Base-by-base conservation (phyloP, 2,888 invertebrate genomes). In the Exocentrus adspersus region DNA sequence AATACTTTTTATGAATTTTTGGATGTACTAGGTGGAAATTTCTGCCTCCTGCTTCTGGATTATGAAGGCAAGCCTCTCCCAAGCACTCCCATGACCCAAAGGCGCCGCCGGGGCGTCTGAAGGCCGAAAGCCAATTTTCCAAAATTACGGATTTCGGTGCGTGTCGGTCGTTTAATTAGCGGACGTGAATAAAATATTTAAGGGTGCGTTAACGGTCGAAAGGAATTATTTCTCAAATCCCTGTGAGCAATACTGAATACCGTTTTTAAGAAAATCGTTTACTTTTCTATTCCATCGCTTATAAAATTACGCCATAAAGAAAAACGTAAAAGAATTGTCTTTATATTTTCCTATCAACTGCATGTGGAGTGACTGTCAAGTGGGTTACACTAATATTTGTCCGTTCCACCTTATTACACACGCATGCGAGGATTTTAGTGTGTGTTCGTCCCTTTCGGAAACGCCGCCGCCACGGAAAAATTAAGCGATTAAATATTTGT, bases 301-400 rank as follows among this genome's bases (percentile, higher is more conserved):
- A n/a, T n/a, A n/a, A n/a, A n/a, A n/a, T n/a, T n/a, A n/a, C n/a
- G n/a, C n/a, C n/a, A n/a, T n/a, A n/a, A n/a, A n/a, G n/a, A n/a
- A n/a, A n/a, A n/a, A n/a, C n/a, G n/a, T n/a, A n/a, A n/a, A n/a
- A n/a, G n/a, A n/a, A n/a, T n/a, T n/a, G n/a, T n/a, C n/a, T n/a
- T n/a, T n/a, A n/a, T n/a, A n/a, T n/a, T n/a, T n/a, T n/a, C n/a
- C n/a, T n/a, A 24, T 24, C 7, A 24, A 24, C 24, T 24, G 24
- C 7, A 24, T 70, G 62, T 68, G 59, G 64, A 70, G 68, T 69
- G 67, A 71, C 72, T 68, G 54, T 57, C 67, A 68, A 71, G 67
- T 63, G 60, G 68, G 66, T 62, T 67, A 67, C 57, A 65, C 60
- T 66, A 68, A 65, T 68, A 65, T 68, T 64, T 65, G 60, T 42